Conservation (phyloP, 2,888 invertebrate species). For the Cheilosia urbana region DNA sequence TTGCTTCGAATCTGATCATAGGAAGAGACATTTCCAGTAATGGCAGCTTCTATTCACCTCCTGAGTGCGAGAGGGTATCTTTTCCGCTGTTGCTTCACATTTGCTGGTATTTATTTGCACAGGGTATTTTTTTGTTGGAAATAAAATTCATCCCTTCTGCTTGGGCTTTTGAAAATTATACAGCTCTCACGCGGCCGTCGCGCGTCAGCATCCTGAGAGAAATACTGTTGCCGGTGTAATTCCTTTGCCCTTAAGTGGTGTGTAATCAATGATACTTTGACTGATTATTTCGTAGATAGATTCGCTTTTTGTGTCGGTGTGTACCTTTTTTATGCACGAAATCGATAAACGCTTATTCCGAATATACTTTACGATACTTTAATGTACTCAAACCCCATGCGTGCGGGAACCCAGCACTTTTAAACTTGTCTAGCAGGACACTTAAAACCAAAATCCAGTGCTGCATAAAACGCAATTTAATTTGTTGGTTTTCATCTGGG, state of each 20-base stretch:
- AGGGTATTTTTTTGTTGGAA: slow-evolving; percentile 47
- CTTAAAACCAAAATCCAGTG: background rate
- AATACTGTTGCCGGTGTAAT: slow-evolving; percentile 33
- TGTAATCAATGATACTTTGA: slow-evolving; percentile 46
- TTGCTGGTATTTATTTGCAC: slow-evolving; percentile 57
- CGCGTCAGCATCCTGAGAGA: background rate
- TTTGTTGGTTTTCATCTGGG: background rate
- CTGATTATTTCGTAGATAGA: slow-evolving; percentile 40
- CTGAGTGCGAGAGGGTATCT: slow-evolving; percentile 26
- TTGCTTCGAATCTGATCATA: slow-evolving; percentile 43
- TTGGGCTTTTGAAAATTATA: slow-evolving; percentile 28
- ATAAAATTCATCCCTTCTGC: slow-evolving; percentile 22
- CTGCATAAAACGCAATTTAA: background rate
- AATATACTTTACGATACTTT: slow-evolving; percentile 41
- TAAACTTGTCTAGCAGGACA: slow-evolving; percentile 8
- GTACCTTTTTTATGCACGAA: background rate
- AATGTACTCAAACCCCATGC: slow-evolving; percentile 19
- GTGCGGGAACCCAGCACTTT: background rate
- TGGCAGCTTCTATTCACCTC: slow-evolving; percentile 21
- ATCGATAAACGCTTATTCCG: slow-evolving; percentile 51
- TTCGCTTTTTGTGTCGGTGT: slow-evolving; percentile 4
- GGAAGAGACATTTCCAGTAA: slow-evolving; percentile 44
- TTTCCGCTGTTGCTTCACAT: slow-evolving; percentile 62
- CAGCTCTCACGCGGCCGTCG: background rate
- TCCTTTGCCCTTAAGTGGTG: slow-evolving; percentile 32